Evolutionary conservation across 2,113 vertebrate species (phyloP), one percentile per base, ranked within the genome.

Genomic region (Pavo muticus): DNA sequence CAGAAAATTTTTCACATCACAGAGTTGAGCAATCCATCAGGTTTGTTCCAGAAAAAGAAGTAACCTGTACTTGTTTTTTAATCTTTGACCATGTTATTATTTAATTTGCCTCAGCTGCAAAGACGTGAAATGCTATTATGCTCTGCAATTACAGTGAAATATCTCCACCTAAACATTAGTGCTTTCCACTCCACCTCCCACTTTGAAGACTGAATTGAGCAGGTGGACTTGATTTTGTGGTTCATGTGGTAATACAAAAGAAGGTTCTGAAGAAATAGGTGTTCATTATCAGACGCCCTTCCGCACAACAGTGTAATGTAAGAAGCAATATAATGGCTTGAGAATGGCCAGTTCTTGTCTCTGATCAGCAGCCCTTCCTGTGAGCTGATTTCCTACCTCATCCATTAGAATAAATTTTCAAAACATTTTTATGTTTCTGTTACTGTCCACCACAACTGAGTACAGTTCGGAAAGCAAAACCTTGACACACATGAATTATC

Each of bases 341-440:
- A 84, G 80, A 81, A 71, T 67, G 74, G 57, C 25, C 70, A 70
- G 21, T 71, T 94, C 30, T 85, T 91, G 69, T 57, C 52, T 61
- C 54, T 54, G 10, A 65, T 69, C 73, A 91, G 56, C 73, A 79
- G 69, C 79, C 37, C 69, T 79, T 75, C 64, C 44, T 61, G 63
- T 79, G 52, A 87, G 74, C 56, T 44, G 45, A 60, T 91, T 88
- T 84, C 63, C 88, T n/a, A 74, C 56, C 50, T 79, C 50, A 65
- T 71, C 44, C 79, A 67, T 88, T 84, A 80, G 14, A 88, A 88
- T 80, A 81, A 60, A 91, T 84, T 84, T 45, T 65, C 37, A 44
- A 84, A 84, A 79, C 14, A 42, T 87, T 79, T 91, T 68, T 83
- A 68, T 84, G 57, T 91, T 91, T 74, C 44, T 60, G 50, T 74